Percentiles rank a stretch among this genome's conserved stretches.
Evolutionary conservation across 2,888 invertebrate species (phyloP).

Genomic region (Sesia bembeciformis): DNA sequence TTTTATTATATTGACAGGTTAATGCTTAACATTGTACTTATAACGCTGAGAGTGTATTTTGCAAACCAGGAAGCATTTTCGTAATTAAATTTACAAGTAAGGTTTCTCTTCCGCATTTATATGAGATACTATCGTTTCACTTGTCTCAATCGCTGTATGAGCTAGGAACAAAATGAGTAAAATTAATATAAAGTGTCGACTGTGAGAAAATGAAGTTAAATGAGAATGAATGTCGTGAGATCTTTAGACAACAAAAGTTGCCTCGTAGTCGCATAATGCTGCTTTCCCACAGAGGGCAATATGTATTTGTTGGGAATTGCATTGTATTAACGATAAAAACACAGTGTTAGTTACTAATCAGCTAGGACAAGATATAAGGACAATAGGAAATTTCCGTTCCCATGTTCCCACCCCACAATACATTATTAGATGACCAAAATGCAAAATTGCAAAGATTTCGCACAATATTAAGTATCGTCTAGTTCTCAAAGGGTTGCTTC

Average conservation of each 20-base stretch:
- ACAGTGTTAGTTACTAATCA: constrained; percentile 52
- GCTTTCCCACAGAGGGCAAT: constrained; percentile 22
- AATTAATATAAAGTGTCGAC: constrained; percentile 40
- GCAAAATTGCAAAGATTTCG: constrained; percentile 28
- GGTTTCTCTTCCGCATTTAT: constrained; percentile 1
- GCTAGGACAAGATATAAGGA: constrained; percentile 52
- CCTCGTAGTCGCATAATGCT: constrained; percentile 31
- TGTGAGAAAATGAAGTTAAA: constrained; percentile 55
- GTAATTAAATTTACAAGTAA: not conserved
- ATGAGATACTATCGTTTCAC: constrained; percentile 1
- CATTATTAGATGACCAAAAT: constrained; percentile 17
- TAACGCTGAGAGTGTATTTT: not conserved
- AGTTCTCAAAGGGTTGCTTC: too few species aligned
- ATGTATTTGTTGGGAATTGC: constrained; percentile 49
- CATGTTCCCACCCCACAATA: constrained; percentile 44
- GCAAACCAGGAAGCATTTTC: not conserved
- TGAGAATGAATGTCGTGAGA: constrained; percentile 44
- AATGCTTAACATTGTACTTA: too few species aligned
- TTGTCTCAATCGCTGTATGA: constrained; percentile 1
- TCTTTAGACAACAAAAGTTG: constrained; percentile 43
- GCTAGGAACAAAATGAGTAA: constrained; percentile 31
- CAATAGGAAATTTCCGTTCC: constrained; percentile 45
- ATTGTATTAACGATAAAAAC: constrained; percentile 56
- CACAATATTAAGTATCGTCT: constrained; percentile 17
- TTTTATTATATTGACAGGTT: too few species aligned